Evolutionary conservation across 1,140 invertebrate species (phyloP).

Genomic region (Gyrodactylus salaris): DNA sequence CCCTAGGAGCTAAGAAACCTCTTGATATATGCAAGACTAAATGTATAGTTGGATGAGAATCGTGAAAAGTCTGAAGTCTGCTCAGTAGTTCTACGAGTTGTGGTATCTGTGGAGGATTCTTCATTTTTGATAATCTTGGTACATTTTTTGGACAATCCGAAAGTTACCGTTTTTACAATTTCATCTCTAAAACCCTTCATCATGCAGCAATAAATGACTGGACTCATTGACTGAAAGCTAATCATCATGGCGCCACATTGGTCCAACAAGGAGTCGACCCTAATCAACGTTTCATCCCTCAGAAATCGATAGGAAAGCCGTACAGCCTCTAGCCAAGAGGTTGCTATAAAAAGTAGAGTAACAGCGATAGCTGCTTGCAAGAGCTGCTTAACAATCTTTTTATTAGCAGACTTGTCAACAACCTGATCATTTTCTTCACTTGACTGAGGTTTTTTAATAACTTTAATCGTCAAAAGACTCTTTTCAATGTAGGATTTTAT

Average conservation of each 20-base stretch:
- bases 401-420: not conserved
- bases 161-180: not conserved
- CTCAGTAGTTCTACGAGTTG: not conserved
- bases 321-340: not conserved
- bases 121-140: not conserved
- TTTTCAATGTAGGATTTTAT: not conserved
- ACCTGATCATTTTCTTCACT: not conserved
- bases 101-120: not conserved
- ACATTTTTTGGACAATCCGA: not conserved
- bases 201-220: not conserved
- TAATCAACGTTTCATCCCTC: not conserved
- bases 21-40: not conserved
- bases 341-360: not conserved
- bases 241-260: not conserved
- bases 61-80: not conserved
- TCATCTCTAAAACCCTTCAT: not conserved
- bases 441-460: not conserved
- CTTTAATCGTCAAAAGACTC: not conserved
- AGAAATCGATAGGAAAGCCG: not conserved
- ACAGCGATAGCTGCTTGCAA: not conserved
- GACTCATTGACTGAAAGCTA: not conserved
- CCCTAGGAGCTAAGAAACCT: too few species aligned
- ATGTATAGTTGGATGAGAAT: not conserved
- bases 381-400: not conserved
- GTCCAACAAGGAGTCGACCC: not conserved